Percentiles rank a stretch among this genome's conserved stretches.
Evolutionary conservation across 2,797 vertebrate genomes (phyloP).

Genomic region (Eremophila alpestris): DNA sequence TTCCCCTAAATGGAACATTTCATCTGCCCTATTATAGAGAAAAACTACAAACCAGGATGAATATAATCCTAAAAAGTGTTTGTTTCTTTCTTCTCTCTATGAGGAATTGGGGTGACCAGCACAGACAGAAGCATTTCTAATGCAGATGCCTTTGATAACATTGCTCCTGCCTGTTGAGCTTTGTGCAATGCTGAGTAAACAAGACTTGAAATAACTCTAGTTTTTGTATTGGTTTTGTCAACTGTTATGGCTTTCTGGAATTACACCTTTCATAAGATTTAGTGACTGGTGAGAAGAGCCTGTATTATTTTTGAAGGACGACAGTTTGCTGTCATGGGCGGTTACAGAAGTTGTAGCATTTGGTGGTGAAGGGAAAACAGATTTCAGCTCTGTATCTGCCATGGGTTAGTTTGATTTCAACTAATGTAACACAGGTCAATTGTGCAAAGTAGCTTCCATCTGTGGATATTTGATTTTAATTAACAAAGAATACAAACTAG

Average conservation of each 20-base stretch:
- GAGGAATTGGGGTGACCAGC: background rate
- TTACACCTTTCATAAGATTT: background rate
- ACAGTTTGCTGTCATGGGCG: background rate
- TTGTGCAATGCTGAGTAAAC: background rate
- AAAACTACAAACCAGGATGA: background rate
- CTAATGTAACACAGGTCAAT: constrained; percentile 12
- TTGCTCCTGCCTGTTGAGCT: background rate
- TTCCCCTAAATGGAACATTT: background rate
- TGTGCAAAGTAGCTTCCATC: constrained; percentile 23
- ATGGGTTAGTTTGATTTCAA: constrained; percentile 9
- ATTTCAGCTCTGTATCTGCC: constrained; percentile 6
- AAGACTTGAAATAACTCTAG: background rate
- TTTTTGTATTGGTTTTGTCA: background rate
- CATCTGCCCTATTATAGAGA: background rate
- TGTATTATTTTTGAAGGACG: constrained; percentile 8
- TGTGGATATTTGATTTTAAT: constrained; percentile 58
- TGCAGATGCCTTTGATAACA: background rate
- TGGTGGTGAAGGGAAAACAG: constrained; percentile 7
- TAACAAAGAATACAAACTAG: constrained; percentile 13
- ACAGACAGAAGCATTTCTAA: background rate
- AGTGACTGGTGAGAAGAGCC: background rate
- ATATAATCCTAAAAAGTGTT: background rate
- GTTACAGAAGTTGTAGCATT: constrained; percentile 7
- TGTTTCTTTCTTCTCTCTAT: background rate
- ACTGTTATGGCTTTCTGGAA: background rate